Conservation (phyloP, 2,113 vertebrate species). For the Labrus mixtus region DNA sequence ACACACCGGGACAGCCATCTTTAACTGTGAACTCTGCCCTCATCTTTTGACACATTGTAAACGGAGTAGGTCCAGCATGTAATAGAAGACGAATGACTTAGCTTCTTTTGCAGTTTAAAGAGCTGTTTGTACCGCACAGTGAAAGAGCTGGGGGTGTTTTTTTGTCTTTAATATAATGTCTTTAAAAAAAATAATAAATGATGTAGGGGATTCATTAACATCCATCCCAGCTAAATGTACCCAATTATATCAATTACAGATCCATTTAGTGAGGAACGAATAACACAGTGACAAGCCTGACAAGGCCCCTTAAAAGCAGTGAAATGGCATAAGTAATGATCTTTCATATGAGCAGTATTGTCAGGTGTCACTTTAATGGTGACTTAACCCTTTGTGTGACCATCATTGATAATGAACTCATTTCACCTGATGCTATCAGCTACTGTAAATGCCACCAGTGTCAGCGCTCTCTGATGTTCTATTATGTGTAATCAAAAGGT, state of each 20-base stretch:
- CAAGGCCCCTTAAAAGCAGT: background rate
- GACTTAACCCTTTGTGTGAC: background rate
- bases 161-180: too few relatives aligned
- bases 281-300: slow-evolving; percentile 21
- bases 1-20: slow-evolving; percentile 66
- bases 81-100: slow-evolving; percentile 45
- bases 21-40: slow-evolving; percentile 73
- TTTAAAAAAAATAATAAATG: slow-evolving; percentile 15
- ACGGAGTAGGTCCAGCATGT: slow-evolving; percentile 40
- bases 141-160: slow-evolving; percentile 12
- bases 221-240: slow-evolving; percentile 41
- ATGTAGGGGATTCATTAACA: slow-evolving; percentile 25
- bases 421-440: too few relatives aligned
- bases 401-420: background rate
- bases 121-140: background rate
- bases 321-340: slow-evolving; percentile 21
- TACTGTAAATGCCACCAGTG: too few relatives aligned
- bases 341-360: slow-evolving; percentile 20
- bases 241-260: slow-evolving; percentile 52
- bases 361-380: background rate
- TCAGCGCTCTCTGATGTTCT: too few relatives aligned
- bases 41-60: slow-evolving; percentile 63
- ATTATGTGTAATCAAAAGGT: too few relatives aligned
- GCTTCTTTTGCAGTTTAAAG: slow-evolving; percentile 20
- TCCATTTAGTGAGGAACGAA: slow-evolving; percentile 42